A percentile compares a stretch with the other conserved stretches of the same genome.
Conservation (phyloP, 2,113 vertebrate genomes). For the Nettapus auritus region DNA sequence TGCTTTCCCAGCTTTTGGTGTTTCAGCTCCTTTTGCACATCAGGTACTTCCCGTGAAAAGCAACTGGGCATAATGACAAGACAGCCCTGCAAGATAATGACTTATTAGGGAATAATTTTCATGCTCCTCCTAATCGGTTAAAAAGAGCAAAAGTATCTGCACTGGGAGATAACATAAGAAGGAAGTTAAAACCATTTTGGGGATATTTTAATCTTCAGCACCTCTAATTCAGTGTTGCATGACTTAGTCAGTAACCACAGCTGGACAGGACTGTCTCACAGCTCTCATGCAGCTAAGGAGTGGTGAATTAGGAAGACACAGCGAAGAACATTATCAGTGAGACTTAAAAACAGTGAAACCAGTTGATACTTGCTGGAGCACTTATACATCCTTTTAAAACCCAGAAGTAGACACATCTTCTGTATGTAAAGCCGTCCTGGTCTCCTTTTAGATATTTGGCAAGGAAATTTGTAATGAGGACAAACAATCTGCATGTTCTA, state of each 20-base stretch:
- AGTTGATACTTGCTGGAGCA: neutral
- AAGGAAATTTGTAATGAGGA: neutral
- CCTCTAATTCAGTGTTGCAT: neutral
- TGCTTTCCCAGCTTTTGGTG: neutral
- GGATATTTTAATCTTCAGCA: neutral
- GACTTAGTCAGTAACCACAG: neutral
- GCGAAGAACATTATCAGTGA: neutral
- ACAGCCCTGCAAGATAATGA: neutral
- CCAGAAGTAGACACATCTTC: neutral
- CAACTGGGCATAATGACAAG: neutral
- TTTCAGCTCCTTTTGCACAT: neutral
- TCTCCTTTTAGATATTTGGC: neutral
- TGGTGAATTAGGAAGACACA: neutral
- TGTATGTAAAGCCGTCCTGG: neutral
- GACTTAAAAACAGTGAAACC: neutral
- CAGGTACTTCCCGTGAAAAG: neutral
- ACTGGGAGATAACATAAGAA: neutral
- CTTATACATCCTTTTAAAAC: neutral
- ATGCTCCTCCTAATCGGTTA: neutral
- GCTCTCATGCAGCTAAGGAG: fast-evolving
- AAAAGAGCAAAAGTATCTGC: neutral
- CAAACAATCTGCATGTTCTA: neutral
- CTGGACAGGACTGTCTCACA: neutral
- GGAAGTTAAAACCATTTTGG: slow-evolving; percentile 3
- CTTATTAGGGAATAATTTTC: neutral